Base-by-base conservation (phyloP, 1,140 invertebrate species). In the Drosophila nannoptera region DNA sequence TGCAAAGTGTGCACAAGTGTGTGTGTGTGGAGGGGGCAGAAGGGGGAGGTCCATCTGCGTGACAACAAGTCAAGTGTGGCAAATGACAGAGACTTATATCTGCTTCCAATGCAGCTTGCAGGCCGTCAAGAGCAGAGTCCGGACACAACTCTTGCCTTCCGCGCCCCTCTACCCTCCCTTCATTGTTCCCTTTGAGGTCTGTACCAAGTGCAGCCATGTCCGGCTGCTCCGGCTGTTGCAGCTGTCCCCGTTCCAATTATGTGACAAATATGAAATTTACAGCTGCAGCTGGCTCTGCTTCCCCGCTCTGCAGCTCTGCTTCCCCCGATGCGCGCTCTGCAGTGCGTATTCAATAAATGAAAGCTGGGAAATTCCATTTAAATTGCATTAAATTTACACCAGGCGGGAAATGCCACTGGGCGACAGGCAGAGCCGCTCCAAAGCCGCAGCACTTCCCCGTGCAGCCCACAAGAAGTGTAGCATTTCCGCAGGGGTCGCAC, bases 331-430 rank as follows among this genome's bases (percentile, higher is more conserved):
- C 16, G 7, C 43, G 43, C 12, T 3, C n/a, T 56, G 58, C 22
- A 63, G 48, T 61, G 53, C 70, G 49, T 74, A 74, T 77, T 78
- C 58, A 61, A 67, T 67, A 61, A 75, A 83, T 78, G 61, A 62
- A 75, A 69, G 59, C 70, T 71, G 62, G 66, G 83, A 82, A 77
- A 60, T 82, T 72, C 61, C 75, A 82, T 83, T 78, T 83, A 72
- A 75, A 66, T 63, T 75, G 71, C 75, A 69, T 82, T 83, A 82
- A 72, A 68, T 66, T 62, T 59, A 69, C 63, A 71, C 8, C 11
- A 62, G 43, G 48, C 45, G 46, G 54, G 14, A 45, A 35, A 29
- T 14, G 33, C 50, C 50, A 67, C 32, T 8, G 35, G 43, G 35
- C 43, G 7, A 48, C 8, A 35, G 33, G 12, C 6, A 53, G 36